These are phyloP conservation scores for Epiblema foenella DNA, from an alignment of 2,888 invertebrate genomes.

Conservation along the genomic window DNA sequence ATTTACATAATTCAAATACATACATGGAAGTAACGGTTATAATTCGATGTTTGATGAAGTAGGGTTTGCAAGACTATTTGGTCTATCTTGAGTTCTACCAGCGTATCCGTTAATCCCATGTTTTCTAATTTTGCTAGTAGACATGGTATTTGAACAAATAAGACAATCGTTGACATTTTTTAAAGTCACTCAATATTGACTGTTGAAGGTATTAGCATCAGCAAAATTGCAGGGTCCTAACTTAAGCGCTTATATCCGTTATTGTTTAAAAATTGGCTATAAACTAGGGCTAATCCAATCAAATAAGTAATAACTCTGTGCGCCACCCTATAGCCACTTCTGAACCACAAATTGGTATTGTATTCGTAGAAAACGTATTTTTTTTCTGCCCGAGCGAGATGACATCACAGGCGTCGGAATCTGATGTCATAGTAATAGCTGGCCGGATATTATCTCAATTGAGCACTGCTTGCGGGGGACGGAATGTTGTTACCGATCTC, in stretches of 20 bases:
- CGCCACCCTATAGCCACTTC: not conserved
- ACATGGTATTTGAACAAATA: not conserved
- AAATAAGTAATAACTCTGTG: too few relatives aligned
- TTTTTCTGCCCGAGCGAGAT: constrained; percentile 42
- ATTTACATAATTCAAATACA: too few relatives aligned
- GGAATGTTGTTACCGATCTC: constrained; percentile 44
- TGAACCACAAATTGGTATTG: not conserved
- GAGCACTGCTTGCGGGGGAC: constrained; percentile 47
- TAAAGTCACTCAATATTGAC: not conserved
- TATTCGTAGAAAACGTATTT: constrained; percentile 30
- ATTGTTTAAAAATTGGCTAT: not conserved
- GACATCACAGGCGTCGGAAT: constrained; percentile 59
- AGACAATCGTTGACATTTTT: not conserved
- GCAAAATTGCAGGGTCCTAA: too few relatives aligned
- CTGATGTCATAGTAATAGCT: constrained; percentile 62
- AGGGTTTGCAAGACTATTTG: too few relatives aligned
- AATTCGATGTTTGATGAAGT: too few relatives aligned
- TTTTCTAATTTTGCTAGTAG: not conserved
- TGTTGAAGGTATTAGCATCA: not conserved
- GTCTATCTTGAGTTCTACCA: not conserved
- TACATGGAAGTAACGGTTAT: too few relatives aligned
- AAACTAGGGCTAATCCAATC: not conserved
- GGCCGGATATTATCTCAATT: constrained; percentile 67
- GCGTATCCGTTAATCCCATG: too few relatives aligned
- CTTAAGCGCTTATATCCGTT: too few relatives aligned